Percentiles rank a stretch among this genome's conserved stretches.
phyloP scores from a whole-genome alignment of 2,797 vertebrate species.

The Eidolon dupreanum region DNA sequence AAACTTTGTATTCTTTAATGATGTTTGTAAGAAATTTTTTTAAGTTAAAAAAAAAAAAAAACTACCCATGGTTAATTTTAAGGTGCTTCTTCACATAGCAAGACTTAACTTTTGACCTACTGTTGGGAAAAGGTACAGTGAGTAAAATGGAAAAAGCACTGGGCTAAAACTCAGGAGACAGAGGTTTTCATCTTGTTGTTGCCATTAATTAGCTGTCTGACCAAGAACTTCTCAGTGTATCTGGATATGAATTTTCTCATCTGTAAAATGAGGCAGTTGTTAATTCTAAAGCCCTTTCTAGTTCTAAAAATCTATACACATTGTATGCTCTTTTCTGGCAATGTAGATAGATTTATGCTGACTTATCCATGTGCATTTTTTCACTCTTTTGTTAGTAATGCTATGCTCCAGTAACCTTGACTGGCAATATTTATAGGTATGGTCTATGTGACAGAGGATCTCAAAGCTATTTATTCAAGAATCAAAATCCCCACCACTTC shows the following conservation, averaged over 20 bases:
- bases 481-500: background rate
- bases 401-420: background rate
- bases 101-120: background rate
- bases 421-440: background rate
- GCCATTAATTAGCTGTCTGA: conserved; percentile 30
- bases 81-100: background rate
- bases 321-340: background rate
- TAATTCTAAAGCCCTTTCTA: background rate
- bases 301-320: background rate
- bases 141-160: background rate
- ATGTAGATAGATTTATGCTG: background rate
- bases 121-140: background rate
- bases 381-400: background rate
- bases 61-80: background rate
- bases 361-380: background rate
- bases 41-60: background rate
- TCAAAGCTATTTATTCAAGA: background rate
- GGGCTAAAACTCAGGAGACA: background rate
- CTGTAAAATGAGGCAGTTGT: background rate
- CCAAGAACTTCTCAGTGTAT: background rate
- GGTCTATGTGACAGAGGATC: background rate
- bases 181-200: background rate
- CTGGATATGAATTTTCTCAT: background rate
- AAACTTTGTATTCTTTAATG: background rate
- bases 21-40: background rate